Evolutionary conservation across 2,888 invertebrate species (phyloP), one percentile per base, ranked within the genome.

Genomic region (Cecidostiba fungosa): DNA sequence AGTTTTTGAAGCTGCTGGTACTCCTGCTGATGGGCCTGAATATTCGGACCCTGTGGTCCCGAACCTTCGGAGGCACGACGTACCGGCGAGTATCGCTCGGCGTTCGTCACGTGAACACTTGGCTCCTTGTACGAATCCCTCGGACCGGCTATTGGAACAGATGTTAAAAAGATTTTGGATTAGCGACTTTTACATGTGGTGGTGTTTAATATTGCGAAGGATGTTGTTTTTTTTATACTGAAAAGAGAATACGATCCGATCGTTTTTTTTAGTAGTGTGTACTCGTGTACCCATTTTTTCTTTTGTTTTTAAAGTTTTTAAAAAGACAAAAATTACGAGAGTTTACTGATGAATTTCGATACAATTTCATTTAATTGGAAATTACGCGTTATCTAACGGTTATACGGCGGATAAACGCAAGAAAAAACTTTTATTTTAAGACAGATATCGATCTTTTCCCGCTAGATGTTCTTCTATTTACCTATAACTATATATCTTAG

Each of bases 81-180:
- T 19, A 98, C 98, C 0, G 98, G 98, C 87, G 98, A 98, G 92
- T 97, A 98, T 29, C 98, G 94, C 92, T 98, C 98, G 62, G 95
- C 97, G 70, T 95, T 94, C 47, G 92, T 90, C 79, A 93, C 92
- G 81, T 93, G 93, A 78, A 92, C 92, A 90, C 94, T 95, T 54
- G 94, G 93, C 89, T 95, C 95, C 91, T 95, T 95, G 91, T 95
- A 95, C 32, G 95, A 95, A 88, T 95, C 95, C 86, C 95, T 94
- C 87, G 94, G 94, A 91, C 92, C 93, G 90, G 90, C 89, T 91
- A 87, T 72, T 39, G 19, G 16, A 70, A 36, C n/a, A 59, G n/a
- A n/a, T 29, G 8, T 26, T 12, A 39, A 43, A 10, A 36, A 70
- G n/a, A 36, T 19, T 70, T 19, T 19, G 8, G 10, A 70, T 70